A percentile compares a stretch with the other conserved stretches of the same genome.
Conservation (phyloP, 2,888 invertebrate genomes). For the Nasonovia ribisnigri region DNA sequence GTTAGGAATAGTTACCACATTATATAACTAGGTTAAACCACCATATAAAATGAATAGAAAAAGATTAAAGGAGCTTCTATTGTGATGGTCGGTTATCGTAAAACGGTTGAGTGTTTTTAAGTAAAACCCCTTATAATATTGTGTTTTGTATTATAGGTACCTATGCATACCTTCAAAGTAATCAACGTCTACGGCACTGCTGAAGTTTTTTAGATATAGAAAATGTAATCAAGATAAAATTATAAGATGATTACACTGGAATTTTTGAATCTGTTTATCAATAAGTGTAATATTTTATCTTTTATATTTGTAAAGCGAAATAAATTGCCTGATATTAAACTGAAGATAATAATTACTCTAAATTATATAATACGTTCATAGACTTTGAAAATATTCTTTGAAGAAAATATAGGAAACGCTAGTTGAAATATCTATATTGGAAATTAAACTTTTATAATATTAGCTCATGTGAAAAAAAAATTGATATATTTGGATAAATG, state of each 20-base stretch:
- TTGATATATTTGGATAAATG: neutral
- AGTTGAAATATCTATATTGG: neutral
- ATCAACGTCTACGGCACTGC: neutral
- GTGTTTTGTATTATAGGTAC: neutral
- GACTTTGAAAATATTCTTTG: neutral
- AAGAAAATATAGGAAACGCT: neutral
- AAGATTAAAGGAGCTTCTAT: neutral
- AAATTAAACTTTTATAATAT: neutral
- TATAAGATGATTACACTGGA: neutral
- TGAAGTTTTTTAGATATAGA: neutral
- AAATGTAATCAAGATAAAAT: neutral
- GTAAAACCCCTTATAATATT: neutral
- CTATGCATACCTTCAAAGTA: neutral
- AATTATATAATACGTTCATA: too few relatives aligned
- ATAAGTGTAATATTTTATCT: too few relatives aligned
- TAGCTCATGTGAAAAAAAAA: neutral
- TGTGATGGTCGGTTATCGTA: neutral
- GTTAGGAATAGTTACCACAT: neutral
- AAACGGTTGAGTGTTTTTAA: neutral
- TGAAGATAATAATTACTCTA: neutral
- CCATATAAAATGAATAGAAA: neutral
- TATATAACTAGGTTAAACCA: neutral
- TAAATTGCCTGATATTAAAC: neutral
- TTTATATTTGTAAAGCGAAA: neutral
- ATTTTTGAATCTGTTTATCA: neutral